Base-by-base conservation (phyloP, 92 coral and sea anemone genomes). In the Parazoanthus atlanticus region DNA sequence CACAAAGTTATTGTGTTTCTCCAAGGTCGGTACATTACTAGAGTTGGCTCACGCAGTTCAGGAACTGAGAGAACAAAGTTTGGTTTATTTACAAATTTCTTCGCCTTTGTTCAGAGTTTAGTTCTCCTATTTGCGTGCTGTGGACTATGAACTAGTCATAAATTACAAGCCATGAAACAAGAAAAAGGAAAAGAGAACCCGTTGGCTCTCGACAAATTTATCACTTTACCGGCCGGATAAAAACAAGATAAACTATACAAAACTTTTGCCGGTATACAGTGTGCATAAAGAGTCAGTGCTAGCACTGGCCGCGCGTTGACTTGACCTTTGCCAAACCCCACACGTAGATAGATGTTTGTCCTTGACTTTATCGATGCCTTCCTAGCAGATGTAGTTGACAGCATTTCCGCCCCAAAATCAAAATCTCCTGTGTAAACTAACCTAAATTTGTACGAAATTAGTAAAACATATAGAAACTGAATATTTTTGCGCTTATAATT, bases 1-100 rank as follows among this genome's bases (percentile, higher is more conserved):
- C 54, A 82, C 86, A 69, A 82, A 36, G 78, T 26, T 70, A 83
- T 83, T 83, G 78, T 69, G 56, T 67, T 81, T 66, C 52, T 82
- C 40, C 73, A 54, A 41, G 54, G 73, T 67, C 36, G 76, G 86
- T 69, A 12, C 67, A 69, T 83, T 70, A 69, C 76, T n/a, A 83
- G 77, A 83, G 61, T 40, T 58, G 3, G 36, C 43, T 67, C 78
- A 49, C 78, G 77, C 78, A 40, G 86, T 46, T 70, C 65, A 69
- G 86, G 86, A 83, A 83, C 78, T 70, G 52, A 5, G 58, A 3
- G 76, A 67, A 67, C 56, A 81, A 81, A 19, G 34, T 15, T 47
- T 17, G 4, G 49, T 25, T 58, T 61, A 33, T 81, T 84, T 43
- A 69, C 65, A 28, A 43, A 26, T 29, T 69, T 41, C 78, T 6